Evolutionary conservation across 2,888 invertebrate genomes (phyloP).

Genomic region (Sinotaia quadrata): DNA sequence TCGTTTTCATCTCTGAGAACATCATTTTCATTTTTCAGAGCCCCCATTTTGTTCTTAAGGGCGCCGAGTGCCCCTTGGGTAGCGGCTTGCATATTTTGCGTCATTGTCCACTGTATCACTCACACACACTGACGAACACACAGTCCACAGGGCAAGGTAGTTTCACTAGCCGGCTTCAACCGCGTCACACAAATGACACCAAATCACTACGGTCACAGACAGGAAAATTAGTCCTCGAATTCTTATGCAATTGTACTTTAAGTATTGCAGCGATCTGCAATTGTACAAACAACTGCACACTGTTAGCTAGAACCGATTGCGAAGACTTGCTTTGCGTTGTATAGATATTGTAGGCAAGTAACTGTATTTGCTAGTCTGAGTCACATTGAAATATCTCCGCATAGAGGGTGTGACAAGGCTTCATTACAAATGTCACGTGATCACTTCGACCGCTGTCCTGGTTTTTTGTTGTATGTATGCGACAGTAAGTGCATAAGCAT

Average conservation of each 20-base stretch:
- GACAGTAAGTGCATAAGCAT: too few relatives aligned
- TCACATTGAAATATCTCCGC: constrained; percentile 28
- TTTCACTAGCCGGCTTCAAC: constrained; percentile 35
- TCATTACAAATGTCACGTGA: constrained; percentile 34
- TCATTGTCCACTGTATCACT: constrained; percentile 21
- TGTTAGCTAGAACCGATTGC: too few relatives aligned
- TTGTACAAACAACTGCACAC: too few relatives aligned
- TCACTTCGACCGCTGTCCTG: too few relatives aligned
- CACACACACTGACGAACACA: constrained; percentile 22
- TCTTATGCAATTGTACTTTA: too few relatives aligned
- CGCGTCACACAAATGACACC: constrained; percentile 25
- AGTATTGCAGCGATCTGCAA: too few relatives aligned
- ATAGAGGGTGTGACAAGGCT: constrained; percentile 25
- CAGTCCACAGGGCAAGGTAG: constrained; percentile 13
- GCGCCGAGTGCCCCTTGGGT: constrained; percentile 88
- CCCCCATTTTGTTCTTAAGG: constrained; percentile 99
- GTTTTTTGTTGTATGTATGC: too few relatives aligned
- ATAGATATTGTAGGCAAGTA: too few relatives aligned
- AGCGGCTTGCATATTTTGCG: constrained; percentile 17
- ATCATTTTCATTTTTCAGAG: constrained; percentile 99
- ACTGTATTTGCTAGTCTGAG: constrained; percentile 27
- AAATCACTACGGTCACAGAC: constrained; percentile 4
- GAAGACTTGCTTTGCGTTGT: too few relatives aligned
- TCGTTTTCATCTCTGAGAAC: constrained; percentile 98
- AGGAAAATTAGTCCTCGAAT: constrained; percentile 16